Evolutionary conservation across 2,797 vertebrate genomes (phyloP).

Genomic region (Smutsia gigantea): DNA sequence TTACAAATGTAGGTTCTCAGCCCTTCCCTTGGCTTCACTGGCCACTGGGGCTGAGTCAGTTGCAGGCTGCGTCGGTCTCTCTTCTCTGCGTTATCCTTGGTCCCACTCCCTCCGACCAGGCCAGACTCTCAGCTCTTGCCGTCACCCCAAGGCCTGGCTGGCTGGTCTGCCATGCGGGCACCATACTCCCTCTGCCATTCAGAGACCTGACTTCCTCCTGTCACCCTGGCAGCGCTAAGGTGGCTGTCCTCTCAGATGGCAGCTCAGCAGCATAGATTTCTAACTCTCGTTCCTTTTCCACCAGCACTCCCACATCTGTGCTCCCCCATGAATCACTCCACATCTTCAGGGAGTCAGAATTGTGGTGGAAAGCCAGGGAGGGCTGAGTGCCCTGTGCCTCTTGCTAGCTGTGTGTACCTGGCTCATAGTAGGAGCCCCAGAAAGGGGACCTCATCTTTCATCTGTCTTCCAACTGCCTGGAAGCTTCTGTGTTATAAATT

Average conservation of each 20-base stretch:
- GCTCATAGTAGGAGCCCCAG: not conserved
- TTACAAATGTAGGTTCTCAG: not conserved
- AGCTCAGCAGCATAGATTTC: not conserved
- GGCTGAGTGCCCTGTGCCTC: not conserved
- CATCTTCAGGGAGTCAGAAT: not conserved
- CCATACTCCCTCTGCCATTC: accelerated
- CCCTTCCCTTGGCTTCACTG: not conserved
- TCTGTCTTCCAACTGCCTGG: not conserved
- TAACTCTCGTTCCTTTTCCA: not conserved
- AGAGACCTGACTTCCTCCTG: not conserved
- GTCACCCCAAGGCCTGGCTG: not conserved
- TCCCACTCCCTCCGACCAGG: accelerated
- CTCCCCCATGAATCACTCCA: accelerated
- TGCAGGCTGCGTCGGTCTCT: not conserved
- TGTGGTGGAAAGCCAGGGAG: not conserved
- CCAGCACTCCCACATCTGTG: not conserved
- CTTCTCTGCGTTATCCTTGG: not conserved
- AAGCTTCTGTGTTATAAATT: not conserved
- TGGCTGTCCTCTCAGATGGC: not conserved
- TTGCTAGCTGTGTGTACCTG: not conserved
- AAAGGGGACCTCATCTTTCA: not conserved
- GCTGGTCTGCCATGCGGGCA: not conserved
- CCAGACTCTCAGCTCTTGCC: not conserved
- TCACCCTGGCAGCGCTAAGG: not conserved
- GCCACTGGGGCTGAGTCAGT: not conserved